Base-by-base conservation (phyloP, 2,888 invertebrate genomes). In the Heliothis peltigera region DNA sequence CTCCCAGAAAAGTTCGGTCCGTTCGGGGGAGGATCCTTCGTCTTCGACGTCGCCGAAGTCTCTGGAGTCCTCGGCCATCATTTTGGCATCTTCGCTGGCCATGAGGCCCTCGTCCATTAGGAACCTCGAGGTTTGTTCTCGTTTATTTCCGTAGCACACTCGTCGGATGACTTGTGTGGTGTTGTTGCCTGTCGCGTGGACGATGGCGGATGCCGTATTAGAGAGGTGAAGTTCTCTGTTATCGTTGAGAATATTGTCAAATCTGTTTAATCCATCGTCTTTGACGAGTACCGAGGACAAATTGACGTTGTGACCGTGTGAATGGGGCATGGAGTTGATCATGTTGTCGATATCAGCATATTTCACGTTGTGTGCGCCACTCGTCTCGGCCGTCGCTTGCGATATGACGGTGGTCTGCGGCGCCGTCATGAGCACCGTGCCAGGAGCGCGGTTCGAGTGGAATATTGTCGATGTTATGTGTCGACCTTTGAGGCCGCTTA, bases 1-100 rank as follows among this genome's bases (percentile, higher is more conserved):
- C 70, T 95, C 95, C 95, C 95, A 95, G 74, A 93, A 95, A 21
- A 94, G 67, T 53, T 95, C 94, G 0, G 91, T 82, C 57, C 93
- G 83, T 59, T 94, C 95, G 0, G 94, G 92, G 0, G 92, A 92
- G 0, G 92, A 92, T 1, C 88, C 80, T 7, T 91, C 91, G 19
- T 92, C 92, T 62, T 90, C 92, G 0, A 81, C 88, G 32, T 89
- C 90, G 69, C 90, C 92, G 0, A 91, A 61, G 42, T 91, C 91
- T 46, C 92, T 79, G 4, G 91, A 89, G 49, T 92, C 92, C 58
- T 92, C 92, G n/a, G 87, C 87, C 6, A 88, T 70, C 87, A 91
- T 87, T 72, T 92, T 92, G 5, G 90, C 86, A 68, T 91, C 90
- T 8, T 90, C 89, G 3, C 90, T 90, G 0, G 90, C 88, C 25